Conservation (phyloP, 2,797 vertebrate genomes). For the Spinibarbus caldwelli region DNA sequence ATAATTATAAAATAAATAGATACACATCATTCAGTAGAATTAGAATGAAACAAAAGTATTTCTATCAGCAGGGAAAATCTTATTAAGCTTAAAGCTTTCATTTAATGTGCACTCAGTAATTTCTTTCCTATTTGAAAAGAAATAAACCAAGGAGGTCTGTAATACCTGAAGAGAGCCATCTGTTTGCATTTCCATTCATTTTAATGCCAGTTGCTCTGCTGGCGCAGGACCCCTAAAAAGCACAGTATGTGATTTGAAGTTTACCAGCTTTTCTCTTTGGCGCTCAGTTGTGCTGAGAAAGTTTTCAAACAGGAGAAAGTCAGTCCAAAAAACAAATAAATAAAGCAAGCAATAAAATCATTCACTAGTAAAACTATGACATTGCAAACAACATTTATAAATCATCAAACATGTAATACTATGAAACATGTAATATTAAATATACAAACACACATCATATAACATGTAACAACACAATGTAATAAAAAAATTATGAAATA, state of each 20-base stretch:
- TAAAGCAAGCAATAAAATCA: background rate
- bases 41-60: background rate
- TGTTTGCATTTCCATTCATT: slow-evolving; percentile 1
- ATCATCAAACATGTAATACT: background rate
- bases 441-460: background rate
- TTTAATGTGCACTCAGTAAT: background rate
- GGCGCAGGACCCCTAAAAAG: background rate
- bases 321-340: background rate
- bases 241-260: background rate
- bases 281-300: background rate
- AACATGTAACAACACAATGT: background rate
- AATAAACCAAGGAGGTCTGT: background rate
- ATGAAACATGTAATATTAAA: background rate
- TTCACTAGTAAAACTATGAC: background rate
- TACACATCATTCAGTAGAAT: background rate
- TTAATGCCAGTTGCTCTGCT: background rate
- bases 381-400: no score
- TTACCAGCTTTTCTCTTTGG: background rate
- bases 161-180: slow-evolving; percentile 12
- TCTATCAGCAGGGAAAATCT: background rate
- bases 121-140: slow-evolving; percentile 7
- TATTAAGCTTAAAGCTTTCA: background rate
- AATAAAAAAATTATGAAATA: no score
- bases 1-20: slow-evolving; percentile 18
- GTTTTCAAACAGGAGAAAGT: background rate